A percentile compares a stretch with the other conserved stretches of the same genome.
Evolutionary conservation across 2,113 vertebrate genomes (phyloP).

Genomic region (Climacteris rufus): DNA sequence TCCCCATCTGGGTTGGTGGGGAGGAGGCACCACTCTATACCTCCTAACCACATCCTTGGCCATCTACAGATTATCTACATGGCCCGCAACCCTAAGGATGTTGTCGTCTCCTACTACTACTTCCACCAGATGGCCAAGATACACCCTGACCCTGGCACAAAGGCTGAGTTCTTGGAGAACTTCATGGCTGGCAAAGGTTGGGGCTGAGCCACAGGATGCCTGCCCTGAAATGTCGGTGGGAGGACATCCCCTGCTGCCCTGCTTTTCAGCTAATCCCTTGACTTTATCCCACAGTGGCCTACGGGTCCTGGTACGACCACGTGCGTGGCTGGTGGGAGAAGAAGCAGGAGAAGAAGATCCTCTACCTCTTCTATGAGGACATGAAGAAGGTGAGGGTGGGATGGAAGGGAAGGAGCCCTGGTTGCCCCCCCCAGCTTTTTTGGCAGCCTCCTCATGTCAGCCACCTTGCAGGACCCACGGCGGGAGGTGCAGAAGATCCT

Average conservation of each 20-base stretch:
- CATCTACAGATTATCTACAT: slow-evolving; percentile 73
- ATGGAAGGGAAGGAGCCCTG: not conserved
- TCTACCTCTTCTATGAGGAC: slow-evolving; percentile 85
- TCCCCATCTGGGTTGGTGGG: not conserved
- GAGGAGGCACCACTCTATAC: not conserved
- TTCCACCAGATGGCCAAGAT: slow-evolving; percentile 76
- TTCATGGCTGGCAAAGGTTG: slow-evolving; percentile 73
- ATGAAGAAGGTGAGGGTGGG: slow-evolving; percentile 74
- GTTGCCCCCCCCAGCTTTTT: not conserved
- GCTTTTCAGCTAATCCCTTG: not conserved
- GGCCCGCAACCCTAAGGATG: slow-evolving; percentile 78
- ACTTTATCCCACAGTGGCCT: slow-evolving; percentile 53
- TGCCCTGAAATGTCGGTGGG: not conserved
- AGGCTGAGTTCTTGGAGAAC: slow-evolving; percentile 68
- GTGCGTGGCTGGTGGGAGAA: slow-evolving; percentile 82
- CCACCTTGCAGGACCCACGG: slow-evolving; percentile 42
- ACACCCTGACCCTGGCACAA: slow-evolving; percentile 72
- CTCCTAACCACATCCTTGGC: not conserved
- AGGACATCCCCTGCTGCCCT: rapidly evolving
- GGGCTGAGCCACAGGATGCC: not conserved
- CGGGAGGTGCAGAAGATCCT: slow-evolving; percentile 69
- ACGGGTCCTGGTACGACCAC: slow-evolving; percentile 81
- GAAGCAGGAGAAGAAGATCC: slow-evolving; percentile 68
- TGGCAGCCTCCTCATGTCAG: not conserved
- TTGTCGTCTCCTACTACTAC: slow-evolving; percentile 75